These are phyloP conservation scores for Helobdella robusta DNA, from an alignment of 2,888 invertebrate genomes.

Conservation along the genomic window DNA sequence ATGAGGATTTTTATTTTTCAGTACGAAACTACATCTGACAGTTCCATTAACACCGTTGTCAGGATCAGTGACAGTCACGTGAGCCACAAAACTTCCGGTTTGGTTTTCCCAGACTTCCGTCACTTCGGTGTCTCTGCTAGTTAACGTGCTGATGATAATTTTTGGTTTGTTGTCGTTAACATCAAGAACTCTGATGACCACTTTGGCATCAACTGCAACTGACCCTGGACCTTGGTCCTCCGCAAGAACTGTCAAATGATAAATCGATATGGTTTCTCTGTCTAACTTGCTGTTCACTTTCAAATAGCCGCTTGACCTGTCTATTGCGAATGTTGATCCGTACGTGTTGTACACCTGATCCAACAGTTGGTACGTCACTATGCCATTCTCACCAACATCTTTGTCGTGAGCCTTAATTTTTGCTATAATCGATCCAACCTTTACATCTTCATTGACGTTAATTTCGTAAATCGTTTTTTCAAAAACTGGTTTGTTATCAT, in stretches of 20 bases:
- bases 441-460: slow-evolving; percentile 28
- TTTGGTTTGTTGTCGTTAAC: slow-evolving; percentile 32
- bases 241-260: slow-evolving; percentile 30
- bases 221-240: slow-evolving; percentile 30
- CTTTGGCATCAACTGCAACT: slow-evolving; percentile 29
- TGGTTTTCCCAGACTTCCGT: slow-evolving; percentile 30
- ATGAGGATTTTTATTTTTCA: no score
- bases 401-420: slow-evolving; percentile 31
- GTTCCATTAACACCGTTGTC: slow-evolving; percentile 31
- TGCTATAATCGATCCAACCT: slow-evolving; percentile 26
- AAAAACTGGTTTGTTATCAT: slow-evolving; percentile 34
- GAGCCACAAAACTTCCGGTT: slow-evolving; percentile 29
- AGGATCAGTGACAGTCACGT: slow-evolving; percentile 30
- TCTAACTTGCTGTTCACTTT: slow-evolving; percentile 29
- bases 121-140: slow-evolving; percentile 21
- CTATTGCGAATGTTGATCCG: slow-evolving; percentile 30
- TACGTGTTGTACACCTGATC: slow-evolving; percentile 22
- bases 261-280: slow-evolving; percentile 28
- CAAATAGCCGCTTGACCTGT: slow-evolving; percentile 29
- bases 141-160: slow-evolving; percentile 31
- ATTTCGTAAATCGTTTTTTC: slow-evolving; percentile 31
- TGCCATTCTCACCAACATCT: slow-evolving; percentile 32
- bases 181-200: slow-evolving; percentile 29
- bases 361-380: slow-evolving; percentile 31
- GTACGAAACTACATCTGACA: slow-evolving; percentile 21